These are phyloP conservation scores for Rhagonycha fulva DNA, from an alignment of 2,888 invertebrate genomes.

Conservation along the genomic window DNA sequence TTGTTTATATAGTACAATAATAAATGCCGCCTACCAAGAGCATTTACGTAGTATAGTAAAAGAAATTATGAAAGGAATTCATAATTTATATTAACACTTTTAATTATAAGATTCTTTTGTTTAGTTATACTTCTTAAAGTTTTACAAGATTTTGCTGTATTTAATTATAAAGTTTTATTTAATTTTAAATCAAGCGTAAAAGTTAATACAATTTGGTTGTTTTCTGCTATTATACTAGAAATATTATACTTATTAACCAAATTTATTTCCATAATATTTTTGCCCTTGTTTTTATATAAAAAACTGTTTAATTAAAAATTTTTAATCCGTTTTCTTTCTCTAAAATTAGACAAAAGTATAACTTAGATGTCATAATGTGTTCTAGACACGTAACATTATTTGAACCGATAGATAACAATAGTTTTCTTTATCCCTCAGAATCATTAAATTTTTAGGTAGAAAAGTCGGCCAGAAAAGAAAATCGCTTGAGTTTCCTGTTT, in stretches of 20 bases:
- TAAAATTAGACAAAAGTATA: neutral
- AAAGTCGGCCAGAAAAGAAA: neutral
- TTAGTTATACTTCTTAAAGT: neutral
- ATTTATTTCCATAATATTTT: neutral
- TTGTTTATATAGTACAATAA: too few species aligned
- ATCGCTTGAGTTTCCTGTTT: neutral
- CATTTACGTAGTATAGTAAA: too few species aligned
- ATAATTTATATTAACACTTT: neutral
- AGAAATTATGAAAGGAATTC: neutral
- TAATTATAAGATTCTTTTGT: neutral
- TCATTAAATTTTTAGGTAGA: neutral
- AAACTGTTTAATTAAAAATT: neutral
- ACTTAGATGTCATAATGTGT: neutral
- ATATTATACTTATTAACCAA: neutral
- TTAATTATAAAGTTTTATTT: neutral
- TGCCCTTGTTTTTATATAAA: neutral
- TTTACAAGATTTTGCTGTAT: neutral
- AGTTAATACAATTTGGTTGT: neutral
- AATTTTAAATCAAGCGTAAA: neutral
- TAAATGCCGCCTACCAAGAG: too few species aligned
- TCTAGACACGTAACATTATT: conserved; percentile 2
- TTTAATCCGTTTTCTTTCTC: neutral
- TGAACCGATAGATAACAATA: neutral
- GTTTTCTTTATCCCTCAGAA: neutral
- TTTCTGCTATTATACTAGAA: neutral